These are phyloP conservation scores for Actias luna DNA, from an alignment of 2,888 invertebrate species.

Conservation along the genomic window DNA sequence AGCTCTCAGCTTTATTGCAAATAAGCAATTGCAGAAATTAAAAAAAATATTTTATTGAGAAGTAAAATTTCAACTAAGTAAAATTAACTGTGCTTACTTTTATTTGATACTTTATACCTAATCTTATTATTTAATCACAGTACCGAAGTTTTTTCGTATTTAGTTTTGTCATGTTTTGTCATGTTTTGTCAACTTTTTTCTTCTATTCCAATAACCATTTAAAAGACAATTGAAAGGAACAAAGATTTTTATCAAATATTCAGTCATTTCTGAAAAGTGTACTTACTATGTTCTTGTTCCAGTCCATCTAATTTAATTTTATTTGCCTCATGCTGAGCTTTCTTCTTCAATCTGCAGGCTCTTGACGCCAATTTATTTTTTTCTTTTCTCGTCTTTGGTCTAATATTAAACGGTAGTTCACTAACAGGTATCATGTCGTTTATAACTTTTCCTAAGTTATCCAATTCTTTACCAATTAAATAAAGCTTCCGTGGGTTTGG, in stretches of 20 bases:
- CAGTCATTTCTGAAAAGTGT: not conserved
- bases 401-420: conserved; percentile 93
- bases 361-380: conserved; percentile 98
- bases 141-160: too few species aligned
- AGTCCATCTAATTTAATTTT: conserved; percentile 97
- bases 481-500: conserved; percentile 96
- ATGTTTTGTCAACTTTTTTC: too few species aligned
- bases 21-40: too few species aligned
- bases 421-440: conserved; percentile 98
- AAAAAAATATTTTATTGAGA: too few species aligned
- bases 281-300: conserved; percentile 96
- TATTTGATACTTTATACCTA: too few species aligned
- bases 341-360: conserved; percentile 98
- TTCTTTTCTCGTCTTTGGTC: conserved; percentile 97
- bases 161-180: too few species aligned
- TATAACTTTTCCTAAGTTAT: conserved; percentile 94
- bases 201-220: not conserved
- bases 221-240: not conserved
- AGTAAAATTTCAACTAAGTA: too few species aligned
- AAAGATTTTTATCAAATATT: not conserved
- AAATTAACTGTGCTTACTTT: too few species aligned
- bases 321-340: conserved; percentile 99
- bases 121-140: too few species aligned
- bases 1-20: too few species aligned
- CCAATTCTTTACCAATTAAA: conserved; percentile 94